Conservation (phyloP, 53 echinoderm and acorn worm species). For the Mesocentrotus franciscanus region DNA sequence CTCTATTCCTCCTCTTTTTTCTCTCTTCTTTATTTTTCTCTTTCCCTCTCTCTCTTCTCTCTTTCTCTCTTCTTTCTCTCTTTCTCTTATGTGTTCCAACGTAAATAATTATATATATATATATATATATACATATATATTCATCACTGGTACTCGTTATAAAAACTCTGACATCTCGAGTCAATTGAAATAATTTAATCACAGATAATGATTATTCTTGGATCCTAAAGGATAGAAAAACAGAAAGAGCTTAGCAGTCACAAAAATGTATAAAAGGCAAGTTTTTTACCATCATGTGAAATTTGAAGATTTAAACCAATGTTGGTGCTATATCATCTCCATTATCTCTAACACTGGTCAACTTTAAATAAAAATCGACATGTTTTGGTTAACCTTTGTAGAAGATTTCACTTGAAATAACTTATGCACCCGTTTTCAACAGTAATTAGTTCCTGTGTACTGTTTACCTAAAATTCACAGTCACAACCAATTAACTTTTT, state of each 20-base stretch:
- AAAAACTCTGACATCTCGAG: not conserved
- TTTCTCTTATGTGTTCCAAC: not conserved
- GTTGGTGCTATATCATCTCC: not conserved
- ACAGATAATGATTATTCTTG: not conserved
- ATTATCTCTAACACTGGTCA: too few species aligned
- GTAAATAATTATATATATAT: too few species aligned
- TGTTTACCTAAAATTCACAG: too few species aligned
- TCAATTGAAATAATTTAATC: conserved; percentile 10
- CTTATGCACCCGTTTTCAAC: too few species aligned
- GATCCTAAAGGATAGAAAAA: not conserved
- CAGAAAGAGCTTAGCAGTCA: conserved; percentile 12
- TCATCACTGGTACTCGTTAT: not conserved
- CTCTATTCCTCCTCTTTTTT: not conserved
- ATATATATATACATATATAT: not conserved
- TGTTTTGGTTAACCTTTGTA: too few species aligned
- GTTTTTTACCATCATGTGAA: not conserved
- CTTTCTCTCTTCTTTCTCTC: not conserved
- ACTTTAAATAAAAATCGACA: too few species aligned
- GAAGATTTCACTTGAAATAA: too few species aligned
- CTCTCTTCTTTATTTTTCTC: not conserved
- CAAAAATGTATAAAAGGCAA: not conserved
- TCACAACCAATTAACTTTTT: too few species aligned
- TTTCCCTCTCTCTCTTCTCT: not conserved
- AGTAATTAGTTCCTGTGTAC: too few species aligned
- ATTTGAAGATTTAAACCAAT: not conserved